A percentile compares a stretch with the other conserved stretches of the same genome.
phyloP scores from a whole-genome alignment of 2,797 vertebrate species.

The Argentina silus region DNA sequence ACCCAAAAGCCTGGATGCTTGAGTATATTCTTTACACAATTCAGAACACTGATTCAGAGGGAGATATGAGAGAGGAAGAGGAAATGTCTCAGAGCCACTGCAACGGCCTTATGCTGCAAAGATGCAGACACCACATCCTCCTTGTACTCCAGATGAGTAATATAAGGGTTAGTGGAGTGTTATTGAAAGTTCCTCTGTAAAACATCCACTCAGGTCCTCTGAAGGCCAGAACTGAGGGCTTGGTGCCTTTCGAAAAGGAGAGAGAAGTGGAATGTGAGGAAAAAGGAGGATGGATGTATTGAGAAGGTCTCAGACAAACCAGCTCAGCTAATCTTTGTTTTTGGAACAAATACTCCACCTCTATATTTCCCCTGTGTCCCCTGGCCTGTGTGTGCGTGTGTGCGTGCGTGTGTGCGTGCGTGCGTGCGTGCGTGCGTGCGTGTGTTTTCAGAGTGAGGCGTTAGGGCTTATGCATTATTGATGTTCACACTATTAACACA shows the following conservation, averaged over 20 bases:
- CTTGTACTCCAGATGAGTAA: not conserved
- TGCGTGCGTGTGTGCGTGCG: conserved; percentile 2
- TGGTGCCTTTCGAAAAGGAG: not conserved
- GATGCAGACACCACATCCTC: not conserved
- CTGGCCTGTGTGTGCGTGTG: not conserved
- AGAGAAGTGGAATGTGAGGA: not conserved
- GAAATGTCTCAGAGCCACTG: no score
- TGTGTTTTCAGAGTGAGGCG: conserved; percentile 17
- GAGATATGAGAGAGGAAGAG: no score
- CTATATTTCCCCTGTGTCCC: not conserved
- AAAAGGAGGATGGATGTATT: not conserved
- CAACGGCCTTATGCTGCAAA: no score
- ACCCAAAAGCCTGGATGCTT: no score
- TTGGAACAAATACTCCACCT: not conserved
- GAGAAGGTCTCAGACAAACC: not conserved
- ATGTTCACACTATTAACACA: conserved; percentile 53
- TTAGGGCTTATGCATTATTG: conserved; percentile 63
- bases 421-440: not conserved
- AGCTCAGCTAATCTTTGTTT: not conserved
- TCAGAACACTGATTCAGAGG: no score
- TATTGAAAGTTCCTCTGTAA: not conserved
- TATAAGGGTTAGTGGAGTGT: not conserved
- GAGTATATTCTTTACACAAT: no score
- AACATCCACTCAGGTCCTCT: not conserved
- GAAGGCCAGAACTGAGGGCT: not conserved